Percentiles rank a stretch among this genome's conserved stretches.
These are phyloP conservation scores for Tragelaphus scriptus DNA, from an alignment of 2,113 vertebrate species.

Conservation along the genomic window DNA sequence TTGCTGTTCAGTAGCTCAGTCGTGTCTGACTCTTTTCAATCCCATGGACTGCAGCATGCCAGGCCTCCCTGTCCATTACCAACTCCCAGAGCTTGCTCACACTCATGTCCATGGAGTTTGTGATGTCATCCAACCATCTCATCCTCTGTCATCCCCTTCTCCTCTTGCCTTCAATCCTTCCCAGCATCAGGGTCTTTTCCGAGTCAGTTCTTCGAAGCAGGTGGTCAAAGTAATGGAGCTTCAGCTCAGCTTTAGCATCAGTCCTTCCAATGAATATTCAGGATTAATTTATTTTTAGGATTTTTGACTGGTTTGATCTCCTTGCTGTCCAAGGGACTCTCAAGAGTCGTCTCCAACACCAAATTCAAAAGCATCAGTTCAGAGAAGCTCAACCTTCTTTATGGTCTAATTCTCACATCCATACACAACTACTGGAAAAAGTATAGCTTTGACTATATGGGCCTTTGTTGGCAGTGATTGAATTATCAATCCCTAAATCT, in stretches of 20 bases:
- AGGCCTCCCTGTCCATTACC: neutral
- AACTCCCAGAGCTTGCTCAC: neutral
- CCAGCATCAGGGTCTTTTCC: neutral
- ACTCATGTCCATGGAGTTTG: neutral
- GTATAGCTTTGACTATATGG: neutral
- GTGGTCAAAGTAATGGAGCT: neutral
- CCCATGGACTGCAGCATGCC: neutral
- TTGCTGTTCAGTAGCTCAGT: rapidly evolving
- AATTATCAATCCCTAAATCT: too few relatives aligned
- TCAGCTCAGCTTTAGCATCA: neutral
- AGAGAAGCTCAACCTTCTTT: neutral
- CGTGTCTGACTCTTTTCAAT: neutral
- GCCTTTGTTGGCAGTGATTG: neutral
- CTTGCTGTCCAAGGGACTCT: neutral
- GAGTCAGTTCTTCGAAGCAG: neutral
- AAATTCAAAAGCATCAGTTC: neutral
- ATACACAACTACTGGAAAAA: neutral
- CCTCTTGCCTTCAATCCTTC: neutral
- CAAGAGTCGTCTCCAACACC: neutral
- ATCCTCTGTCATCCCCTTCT: neutral
- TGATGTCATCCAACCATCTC: neutral
- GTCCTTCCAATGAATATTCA: neutral
- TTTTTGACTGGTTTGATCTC: neutral
- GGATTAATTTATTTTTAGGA: neutral
- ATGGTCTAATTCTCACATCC: neutral